phyloP scores from a whole-genome alignment of 1,140 invertebrate genomes.

The Vanessa tameamea region DNA sequence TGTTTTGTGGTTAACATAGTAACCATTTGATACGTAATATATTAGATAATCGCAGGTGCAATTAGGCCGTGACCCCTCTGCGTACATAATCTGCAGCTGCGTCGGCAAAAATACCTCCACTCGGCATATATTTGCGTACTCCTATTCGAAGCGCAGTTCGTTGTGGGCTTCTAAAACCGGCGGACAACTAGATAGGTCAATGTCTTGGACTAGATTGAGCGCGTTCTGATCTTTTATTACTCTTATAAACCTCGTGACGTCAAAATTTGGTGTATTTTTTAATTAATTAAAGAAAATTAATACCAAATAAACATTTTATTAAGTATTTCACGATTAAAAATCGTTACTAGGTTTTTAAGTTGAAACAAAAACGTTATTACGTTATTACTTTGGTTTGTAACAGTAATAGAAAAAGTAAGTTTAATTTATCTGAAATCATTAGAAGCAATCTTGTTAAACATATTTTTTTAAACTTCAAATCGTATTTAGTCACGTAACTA shows the following conservation, averaged over 20 bases:
- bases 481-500: background rate
- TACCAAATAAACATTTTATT: no score
- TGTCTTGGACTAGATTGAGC: conserved; percentile 56
- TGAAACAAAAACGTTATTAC: no score
- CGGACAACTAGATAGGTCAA: conserved; percentile 71
- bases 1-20: background rate
- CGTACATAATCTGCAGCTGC: conserved; percentile 51
- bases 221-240: conserved; percentile 33
- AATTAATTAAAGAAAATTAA: no score
- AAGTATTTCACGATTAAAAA: no score
- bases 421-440: no score
- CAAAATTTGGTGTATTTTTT: conserved; percentile 3
- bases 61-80: conserved; percentile 38
- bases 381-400: no score
- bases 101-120: conserved; percentile 62
- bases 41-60: conserved; percentile 18
- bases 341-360: no score
- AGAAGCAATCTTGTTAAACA: background rate
- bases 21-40: background rate
- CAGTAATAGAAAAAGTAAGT: no score
- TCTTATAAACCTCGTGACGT: conserved; percentile 33
- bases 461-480: background rate
- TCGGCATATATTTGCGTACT: conserved; percentile 57
- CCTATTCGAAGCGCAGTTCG: conserved; percentile 38
- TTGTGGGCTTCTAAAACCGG: conserved; percentile 49